Evolutionary conservation across 1,140 invertebrate species (phyloP).

Genomic region (Oncopeltus fasciatus): DNA sequence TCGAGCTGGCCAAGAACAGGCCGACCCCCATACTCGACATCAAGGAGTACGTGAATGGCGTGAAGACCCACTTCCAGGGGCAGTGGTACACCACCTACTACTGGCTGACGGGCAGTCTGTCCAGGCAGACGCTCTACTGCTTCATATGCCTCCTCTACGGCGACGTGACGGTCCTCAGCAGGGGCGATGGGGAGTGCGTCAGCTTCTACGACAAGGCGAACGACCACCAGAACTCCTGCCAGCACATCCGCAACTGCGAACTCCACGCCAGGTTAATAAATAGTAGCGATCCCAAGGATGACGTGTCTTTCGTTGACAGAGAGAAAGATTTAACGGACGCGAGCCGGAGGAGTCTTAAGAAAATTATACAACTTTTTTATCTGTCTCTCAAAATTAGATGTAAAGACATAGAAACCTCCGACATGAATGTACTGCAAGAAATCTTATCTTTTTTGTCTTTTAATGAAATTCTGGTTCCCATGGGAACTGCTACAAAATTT

Average conservation of each 20-base stretch:
- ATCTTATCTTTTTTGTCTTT: not conserved
- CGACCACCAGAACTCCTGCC: not conserved
- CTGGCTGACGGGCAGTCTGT: not conserved
- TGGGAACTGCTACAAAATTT: not conserved
- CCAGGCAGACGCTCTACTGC: not conserved
- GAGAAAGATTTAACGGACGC: not conserved
- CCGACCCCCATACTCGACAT: not conserved
- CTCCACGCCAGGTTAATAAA: not conserved
- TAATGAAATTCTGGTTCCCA: not conserved
- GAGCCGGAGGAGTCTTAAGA: not conserved
- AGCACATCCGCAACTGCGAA: not conserved
- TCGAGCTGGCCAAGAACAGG: not conserved
- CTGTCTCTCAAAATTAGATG: not conserved
- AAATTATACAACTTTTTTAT: not conserved
- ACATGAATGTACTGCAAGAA: not conserved
- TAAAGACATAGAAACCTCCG: not conserved
- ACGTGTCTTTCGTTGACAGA: not conserved
- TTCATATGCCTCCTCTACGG: not conserved
- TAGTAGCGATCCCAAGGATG: not conserved
- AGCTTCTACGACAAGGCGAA: not conserved
- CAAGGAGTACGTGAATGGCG: not conserved
- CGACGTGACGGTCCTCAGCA: not conserved
- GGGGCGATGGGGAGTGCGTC: not conserved
- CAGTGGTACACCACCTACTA: not conserved
- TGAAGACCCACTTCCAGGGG: not conserved